Evolutionary conservation across 2,888 invertebrate species (phyloP), one percentile per base, ranked within the genome.

Genomic region (Nudaria mundana): DNA sequence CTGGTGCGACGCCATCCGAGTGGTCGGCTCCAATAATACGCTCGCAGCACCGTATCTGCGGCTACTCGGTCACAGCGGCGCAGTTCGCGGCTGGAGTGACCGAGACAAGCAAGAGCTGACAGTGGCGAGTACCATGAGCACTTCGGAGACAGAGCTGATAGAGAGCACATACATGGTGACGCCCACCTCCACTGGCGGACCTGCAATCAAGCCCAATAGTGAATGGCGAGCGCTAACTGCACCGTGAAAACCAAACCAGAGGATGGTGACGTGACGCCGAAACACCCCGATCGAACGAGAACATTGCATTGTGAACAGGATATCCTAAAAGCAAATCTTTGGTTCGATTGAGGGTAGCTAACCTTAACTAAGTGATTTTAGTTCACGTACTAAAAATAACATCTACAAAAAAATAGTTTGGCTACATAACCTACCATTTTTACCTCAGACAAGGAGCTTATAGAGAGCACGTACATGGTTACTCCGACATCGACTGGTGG

Each of bases 101-200:
- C 82, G 81, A 81, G 81, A 68, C 81, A 82, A 81, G 81, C 80
- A 77, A 74, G 74, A 79, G 83, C 86, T 90, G 90, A 81, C 73
- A 77, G 71, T 71, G 78, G 75, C 83, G 87, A 86, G 87, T 95
- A 97, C 97, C 97, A 97, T 98, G 93, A 97, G 94, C 90, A 97
- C 97, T 94, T 98, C 98, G 90, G 97, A 97, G 91, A 98, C 96
- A 90, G 97, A 97, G 92, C 97, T 96, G 94, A 98, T 98, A 92
- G 96, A 96, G 91, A 97, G 94, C 91, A 98, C 97, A 93, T 97
- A 97, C 95, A 98, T 97, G 91, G 97, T 97, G 91, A 98, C 96
- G 89, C 97, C 97, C 89, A 98, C 97, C 90, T 96, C 97, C 91
- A 98, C 98, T 83, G 98, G 97, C 90, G 95, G 95, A 94, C 96